Percentiles rank a stretch among this genome's conserved stretches.
phyloP scores from a whole-genome alignment of 1,140 invertebrate genomes.

The Zaprionus vittiger region DNA sequence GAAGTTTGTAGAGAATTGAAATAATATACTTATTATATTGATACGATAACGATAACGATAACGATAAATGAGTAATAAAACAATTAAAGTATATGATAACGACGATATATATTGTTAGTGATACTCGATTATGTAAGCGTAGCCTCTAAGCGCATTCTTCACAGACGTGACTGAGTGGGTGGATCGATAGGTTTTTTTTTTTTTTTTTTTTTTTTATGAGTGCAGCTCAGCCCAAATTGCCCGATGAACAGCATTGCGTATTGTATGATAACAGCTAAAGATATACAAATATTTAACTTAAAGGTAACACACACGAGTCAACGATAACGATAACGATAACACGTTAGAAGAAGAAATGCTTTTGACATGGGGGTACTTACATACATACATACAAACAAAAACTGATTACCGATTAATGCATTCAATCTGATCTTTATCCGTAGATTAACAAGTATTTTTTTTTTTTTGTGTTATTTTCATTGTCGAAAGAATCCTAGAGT shows the following conservation, averaged over 20 bases:
- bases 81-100: constrained; percentile 38
- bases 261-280: constrained; percentile 29
- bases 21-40: constrained; percentile 15
- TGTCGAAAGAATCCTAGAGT: constrained; percentile 64
- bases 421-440: constrained; percentile 26
- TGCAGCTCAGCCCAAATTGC: constrained; percentile 19
- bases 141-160: constrained; percentile 61
- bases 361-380: constrained; percentile 35
- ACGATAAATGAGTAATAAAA: constrained; percentile 9
- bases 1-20: constrained; percentile 65
- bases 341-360: constrained; percentile 41
- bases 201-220: constrained; percentile 55
- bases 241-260: constrained; percentile 13
- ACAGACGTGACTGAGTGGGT: constrained; percentile 41
- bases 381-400: constrained; percentile 26
- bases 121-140: constrained; percentile 75
- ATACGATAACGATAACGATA: constrained; percentile 1
- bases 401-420: constrained; percentile 41
- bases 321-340: constrained; percentile 11
- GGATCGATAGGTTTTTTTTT: constrained; percentile 27
- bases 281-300: constrained; percentile 22
- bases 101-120: constrained; percentile 77
- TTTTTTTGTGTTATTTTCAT: constrained; percentile 41
- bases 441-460: constrained; percentile 31
- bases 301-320: constrained; percentile 51